phyloP scores from a whole-genome alignment of 2,113 vertebrate species.

The Andinoacara biseriatus region DNA sequence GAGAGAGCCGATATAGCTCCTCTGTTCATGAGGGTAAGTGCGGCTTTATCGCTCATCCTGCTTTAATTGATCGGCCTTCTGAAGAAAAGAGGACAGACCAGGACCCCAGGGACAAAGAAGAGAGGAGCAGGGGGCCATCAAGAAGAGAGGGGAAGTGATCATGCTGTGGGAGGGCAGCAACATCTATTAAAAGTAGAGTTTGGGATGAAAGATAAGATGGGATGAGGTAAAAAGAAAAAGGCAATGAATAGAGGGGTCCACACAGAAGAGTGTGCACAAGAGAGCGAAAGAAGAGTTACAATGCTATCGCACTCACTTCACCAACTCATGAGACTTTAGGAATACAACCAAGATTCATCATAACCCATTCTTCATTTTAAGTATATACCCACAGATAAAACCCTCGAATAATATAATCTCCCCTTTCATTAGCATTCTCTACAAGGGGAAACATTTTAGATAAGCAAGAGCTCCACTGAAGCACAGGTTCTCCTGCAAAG shows the following conservation, averaged over 20 bases:
- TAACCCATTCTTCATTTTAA: constrained; percentile 23
- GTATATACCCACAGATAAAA: constrained; percentile 15
- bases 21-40: constrained; percentile 45
- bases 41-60: constrained; percentile 59
- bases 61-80: constrained; percentile 65
- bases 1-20: constrained; percentile 23
- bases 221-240: constrained; percentile 18
- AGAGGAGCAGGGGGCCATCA: constrained; percentile 31
- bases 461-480: not conserved
- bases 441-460: not conserved
- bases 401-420: constrained; percentile 3
- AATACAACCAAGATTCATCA: constrained; percentile 7
- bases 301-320: constrained; percentile 32
- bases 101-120: constrained; percentile 37
- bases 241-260: not conserved
- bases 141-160: constrained; percentile 23
- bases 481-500: constrained; percentile 8
- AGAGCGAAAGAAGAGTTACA: constrained; percentile 16
- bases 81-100: constrained; percentile 52
- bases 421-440: constrained; percentile 23
- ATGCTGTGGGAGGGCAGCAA: constrained; percentile 24
- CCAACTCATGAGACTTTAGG: constrained; percentile 13
- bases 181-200: not conserved
- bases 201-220: not conserved
- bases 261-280: not conserved